Conservation (phyloP, 2,113 vertebrate species). For the Scophthalmus maximus region DNA sequence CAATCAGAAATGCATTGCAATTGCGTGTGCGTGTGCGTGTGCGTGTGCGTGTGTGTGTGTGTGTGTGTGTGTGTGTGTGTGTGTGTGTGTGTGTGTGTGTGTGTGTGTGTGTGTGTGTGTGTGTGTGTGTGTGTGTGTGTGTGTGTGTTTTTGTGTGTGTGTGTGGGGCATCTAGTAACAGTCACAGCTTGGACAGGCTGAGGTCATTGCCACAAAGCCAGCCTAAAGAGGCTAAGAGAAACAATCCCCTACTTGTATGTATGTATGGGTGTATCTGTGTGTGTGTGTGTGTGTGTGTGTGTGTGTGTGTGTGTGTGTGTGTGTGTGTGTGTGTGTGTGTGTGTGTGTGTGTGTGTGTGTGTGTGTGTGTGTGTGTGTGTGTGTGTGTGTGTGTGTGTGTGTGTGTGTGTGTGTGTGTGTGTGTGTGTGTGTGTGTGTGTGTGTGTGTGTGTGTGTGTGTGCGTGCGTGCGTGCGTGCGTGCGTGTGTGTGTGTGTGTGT, state of each 20-base stretch:
- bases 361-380: constrained; percentile 64
- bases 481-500: constrained; percentile 51
- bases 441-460: constrained; percentile 54
- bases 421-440: constrained; percentile 66
- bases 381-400: constrained; percentile 53
- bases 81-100: constrained; percentile 30
- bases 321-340: constrained; percentile 64
- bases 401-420: constrained; percentile 65
- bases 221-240: constrained; percentile 26
- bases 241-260: constrained; percentile 71
- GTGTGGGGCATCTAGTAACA: constrained; percentile 65
- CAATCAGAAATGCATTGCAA: neutral
- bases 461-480: too few relatives aligned
- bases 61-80: constrained; percentile 36
- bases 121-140: constrained; percentile 41
- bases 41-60: constrained; percentile 21
- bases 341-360: constrained; percentile 66
- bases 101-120: constrained; percentile 36
- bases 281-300: constrained; percentile 67
- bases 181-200: constrained; percentile 68
- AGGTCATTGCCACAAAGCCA: constrained; percentile 66
- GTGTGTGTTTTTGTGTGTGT: constrained; percentile 26
- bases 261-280: constrained; percentile 54
- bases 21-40: neutral
- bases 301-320: constrained; percentile 54